Evolutionary conservation across 2,113 vertebrate species (phyloP).

Genomic region (Arvicanthis niloticus): DNA sequence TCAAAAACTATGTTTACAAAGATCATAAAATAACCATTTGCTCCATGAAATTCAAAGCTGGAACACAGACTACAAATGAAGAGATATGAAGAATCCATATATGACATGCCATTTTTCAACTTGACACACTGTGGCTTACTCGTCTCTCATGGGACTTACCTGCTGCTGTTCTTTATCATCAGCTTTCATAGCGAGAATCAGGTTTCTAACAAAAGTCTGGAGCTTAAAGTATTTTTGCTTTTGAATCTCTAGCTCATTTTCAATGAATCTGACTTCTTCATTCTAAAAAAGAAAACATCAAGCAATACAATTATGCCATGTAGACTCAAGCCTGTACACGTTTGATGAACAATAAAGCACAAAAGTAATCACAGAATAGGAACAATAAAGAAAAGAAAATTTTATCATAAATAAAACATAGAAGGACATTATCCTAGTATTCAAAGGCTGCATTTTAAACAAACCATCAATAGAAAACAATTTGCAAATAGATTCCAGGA

Average conservation of each 20-base stretch:
- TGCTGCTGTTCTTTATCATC: slow-evolving; percentile 96
- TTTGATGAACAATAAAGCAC: slow-evolving; percentile 47
- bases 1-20: slow-evolving; percentile 44
- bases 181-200: slow-evolving; percentile 93
- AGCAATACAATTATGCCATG: slow-evolving; percentile 57
- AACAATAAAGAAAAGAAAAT: slow-evolving; percentile 17
- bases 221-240: slow-evolving; percentile 96
- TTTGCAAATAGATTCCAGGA: slow-evolving; percentile 22
- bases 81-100: slow-evolving; percentile 9
- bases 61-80: slow-evolving; percentile 15
- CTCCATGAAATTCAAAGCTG: background rate
- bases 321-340: background rate
- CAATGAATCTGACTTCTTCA: slow-evolving; percentile 96
- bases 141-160: slow-evolving; percentile 84
- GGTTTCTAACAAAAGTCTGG: slow-evolving; percentile 93
- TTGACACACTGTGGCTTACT: background rate
- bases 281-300: slow-evolving; percentile 88
- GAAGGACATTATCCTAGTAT: slow-evolving; percentile 33
- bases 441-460: slow-evolving; percentile 37
- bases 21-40: slow-evolving; percentile 31
- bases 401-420: slow-evolving; percentile 47
- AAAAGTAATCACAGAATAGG: slow-evolving; percentile 28
- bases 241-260: slow-evolving; percentile 95
- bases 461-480: slow-evolving; percentile 51
- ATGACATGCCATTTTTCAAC: slow-evolving; percentile 43